Evolutionary conservation across 2,888 invertebrate genomes (phyloP).

Genomic region (Aporophyla nigra): DNA sequence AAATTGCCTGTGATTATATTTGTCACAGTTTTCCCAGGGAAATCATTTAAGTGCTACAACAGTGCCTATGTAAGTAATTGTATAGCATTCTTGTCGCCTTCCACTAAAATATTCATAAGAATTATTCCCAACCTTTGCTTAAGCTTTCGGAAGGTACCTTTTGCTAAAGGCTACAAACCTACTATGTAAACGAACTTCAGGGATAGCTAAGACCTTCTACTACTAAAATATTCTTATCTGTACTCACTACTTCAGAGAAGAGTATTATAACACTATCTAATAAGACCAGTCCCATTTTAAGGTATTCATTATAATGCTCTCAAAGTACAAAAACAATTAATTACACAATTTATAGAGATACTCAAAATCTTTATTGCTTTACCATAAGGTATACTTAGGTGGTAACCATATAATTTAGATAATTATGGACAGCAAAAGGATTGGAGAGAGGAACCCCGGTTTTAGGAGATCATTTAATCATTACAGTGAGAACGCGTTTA

Average conservation of each 20-base stretch:
- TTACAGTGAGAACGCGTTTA: too few species aligned
- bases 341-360: too few species aligned
- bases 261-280: neutral
- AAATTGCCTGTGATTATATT: constrained; percentile 2
- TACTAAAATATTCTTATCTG: neutral
- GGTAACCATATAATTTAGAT: too few species aligned
- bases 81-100: constrained; percentile 7
- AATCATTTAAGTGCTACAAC: constrained; percentile 31
- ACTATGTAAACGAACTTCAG: neutral
- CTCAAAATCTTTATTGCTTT: too few species aligned
- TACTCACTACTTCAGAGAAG: neutral
- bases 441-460: too few species aligned
- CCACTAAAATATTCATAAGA: constrained; percentile 20
- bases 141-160: neutral
- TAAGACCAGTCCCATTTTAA: neutral
- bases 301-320: neutral
- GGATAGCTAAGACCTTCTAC: neutral
- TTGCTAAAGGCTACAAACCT: constrained; percentile 2
- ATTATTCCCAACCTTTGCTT: constrained; percentile 9
- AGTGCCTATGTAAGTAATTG: constrained; percentile 17
- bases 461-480: too few species aligned
- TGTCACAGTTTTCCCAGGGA: constrained; percentile 21
- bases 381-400: too few species aligned
- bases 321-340: too few species aligned
- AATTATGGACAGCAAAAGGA: too few species aligned